phyloP scores from a whole-genome alignment of 92 coral and sea anemone species.

The Meandrina meandrites region DNA sequence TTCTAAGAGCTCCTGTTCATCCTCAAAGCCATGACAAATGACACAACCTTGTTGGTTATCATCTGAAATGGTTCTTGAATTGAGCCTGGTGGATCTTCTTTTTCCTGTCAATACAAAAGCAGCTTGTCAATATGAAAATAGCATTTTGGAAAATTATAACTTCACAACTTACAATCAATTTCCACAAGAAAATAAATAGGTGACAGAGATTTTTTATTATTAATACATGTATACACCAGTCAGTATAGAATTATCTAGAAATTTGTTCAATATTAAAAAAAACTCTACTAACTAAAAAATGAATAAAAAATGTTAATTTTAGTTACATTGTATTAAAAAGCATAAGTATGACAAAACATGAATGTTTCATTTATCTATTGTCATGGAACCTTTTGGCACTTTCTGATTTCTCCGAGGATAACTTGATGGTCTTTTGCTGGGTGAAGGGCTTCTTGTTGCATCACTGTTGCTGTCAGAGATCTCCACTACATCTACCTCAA shows the following conservation, averaged over 20 bases:
- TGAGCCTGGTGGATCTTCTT: conserved; percentile 32
- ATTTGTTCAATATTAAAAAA: too few relatives aligned
- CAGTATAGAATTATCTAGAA: too few relatives aligned
- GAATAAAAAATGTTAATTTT: too few relatives aligned
- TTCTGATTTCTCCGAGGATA: neutral
- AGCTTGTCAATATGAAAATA: neutral
- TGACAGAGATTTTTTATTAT: too few relatives aligned
- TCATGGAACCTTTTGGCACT: conserved; percentile 8
- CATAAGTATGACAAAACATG: too few relatives aligned
- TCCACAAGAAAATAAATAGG: too few relatives aligned
- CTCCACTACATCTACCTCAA: conserved; percentile 83
- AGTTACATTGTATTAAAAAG: too few relatives aligned
- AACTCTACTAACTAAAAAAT: too few relatives aligned
- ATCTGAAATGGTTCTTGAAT: neutral
- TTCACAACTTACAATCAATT: too few relatives aligned
- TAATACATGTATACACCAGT: too few relatives aligned
- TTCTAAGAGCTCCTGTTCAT: conserved; percentile 10
- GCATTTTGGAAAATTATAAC: too few relatives aligned
- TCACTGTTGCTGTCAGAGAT: conserved; percentile 61
- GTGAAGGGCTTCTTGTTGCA: conserved; percentile 22
- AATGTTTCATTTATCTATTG: too few relatives aligned
- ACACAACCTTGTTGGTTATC: conserved; percentile 17
- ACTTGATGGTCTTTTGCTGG: conserved; percentile 27
- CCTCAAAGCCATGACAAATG: conserved; percentile 10
- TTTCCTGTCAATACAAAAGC: neutral